Evolutionary conservation across 2,888 invertebrate genomes (phyloP).

Genomic region (Melipona beecheii): DNA sequence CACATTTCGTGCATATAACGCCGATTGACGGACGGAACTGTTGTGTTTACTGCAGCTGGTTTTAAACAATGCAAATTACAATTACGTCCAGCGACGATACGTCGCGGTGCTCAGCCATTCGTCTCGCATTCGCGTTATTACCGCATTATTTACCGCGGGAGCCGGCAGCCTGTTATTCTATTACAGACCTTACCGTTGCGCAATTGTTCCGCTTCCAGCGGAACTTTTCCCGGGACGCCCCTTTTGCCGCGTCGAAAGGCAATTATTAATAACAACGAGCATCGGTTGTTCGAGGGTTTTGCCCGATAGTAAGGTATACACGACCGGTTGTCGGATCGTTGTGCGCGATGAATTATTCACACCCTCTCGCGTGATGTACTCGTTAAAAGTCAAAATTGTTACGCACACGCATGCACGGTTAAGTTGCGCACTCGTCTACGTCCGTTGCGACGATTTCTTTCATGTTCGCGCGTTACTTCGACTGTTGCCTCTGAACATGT

Average conservation of each 20-base stretch:
- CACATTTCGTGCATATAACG: conserved; percentile 44
- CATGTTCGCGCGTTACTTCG: too few relatives aligned
- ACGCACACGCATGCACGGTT: too few relatives aligned
- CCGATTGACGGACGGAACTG: conserved; percentile 50
- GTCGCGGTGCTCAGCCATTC: background rate
- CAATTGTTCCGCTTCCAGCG: conserved; percentile 69
- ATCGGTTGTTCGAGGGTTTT: background rate
- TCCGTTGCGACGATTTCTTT: too few relatives aligned
- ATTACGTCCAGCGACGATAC: conserved; percentile 59
- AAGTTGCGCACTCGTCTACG: too few relatives aligned
- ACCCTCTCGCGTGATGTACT: background rate
- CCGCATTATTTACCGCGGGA: conserved; percentile 75
- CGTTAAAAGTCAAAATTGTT: background rate
- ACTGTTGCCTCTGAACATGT: too few relatives aligned
- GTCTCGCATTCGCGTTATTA: conserved; percentile 56
- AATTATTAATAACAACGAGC: conserved; percentile 17
- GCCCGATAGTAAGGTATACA: background rate
- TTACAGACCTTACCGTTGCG: conserved; percentile 71
- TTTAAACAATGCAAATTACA: conserved; percentile 79
- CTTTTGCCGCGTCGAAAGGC: background rate
- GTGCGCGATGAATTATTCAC: conserved; percentile 8
- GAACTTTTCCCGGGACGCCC: too few relatives aligned
- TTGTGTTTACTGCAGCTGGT: conserved; percentile 68
- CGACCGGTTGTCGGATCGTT: background rate
- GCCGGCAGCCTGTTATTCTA: conserved; percentile 74